Evolutionary conservation across 2,797 vertebrate genomes (phyloP), one percentile per base, ranked within the genome.

Genomic region (Cirrhinus molitorella): DNA sequence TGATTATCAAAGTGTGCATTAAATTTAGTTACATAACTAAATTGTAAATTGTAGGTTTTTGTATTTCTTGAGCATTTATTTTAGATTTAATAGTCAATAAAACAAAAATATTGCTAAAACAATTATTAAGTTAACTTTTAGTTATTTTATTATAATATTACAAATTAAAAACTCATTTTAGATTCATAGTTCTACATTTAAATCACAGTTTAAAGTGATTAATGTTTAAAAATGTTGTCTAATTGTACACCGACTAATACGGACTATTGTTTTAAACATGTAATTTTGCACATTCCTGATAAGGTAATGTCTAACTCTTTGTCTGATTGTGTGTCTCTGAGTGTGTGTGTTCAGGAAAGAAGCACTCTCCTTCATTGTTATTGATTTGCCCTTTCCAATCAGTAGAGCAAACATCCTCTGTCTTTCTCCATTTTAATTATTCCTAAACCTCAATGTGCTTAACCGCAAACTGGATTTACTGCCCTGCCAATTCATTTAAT

Each of bases 341-440:
- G 43, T 57, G 25, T 81, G 28, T 57, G 49, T 74, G 23, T 67
- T 3, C 34, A 21, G 73, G 8, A 45, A 25, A 63, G 45, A 82
- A 53, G 43, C 81, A 77, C 57, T 85, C 61, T 61, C 66, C 16
- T 40, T 75, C 66, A 88, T 78, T 25, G 63, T 34, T 82, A 87
- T 85, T 82, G 73, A 85, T 73, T 67, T 68, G 68, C 74, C 8
- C 59, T 61, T 23, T 61, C 14, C 67, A 73, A 85, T 72, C 65
- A 66, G 67, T 43, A 16, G 43, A 28, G 25, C 40, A 34, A 23
- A 25, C 12, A 23, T 73, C 80, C 43, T 78, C 59, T 77, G 61
- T 83, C 79, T 55, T n/a, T 49, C 23, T 76, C 70, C 23, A 61
- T 85, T 67, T 83, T 19, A 34, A 57, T 85, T 71, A 80, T 59